phyloP scores from a whole-genome alignment of 2,113 vertebrate genomes.

The Myodes glareolus region DNA sequence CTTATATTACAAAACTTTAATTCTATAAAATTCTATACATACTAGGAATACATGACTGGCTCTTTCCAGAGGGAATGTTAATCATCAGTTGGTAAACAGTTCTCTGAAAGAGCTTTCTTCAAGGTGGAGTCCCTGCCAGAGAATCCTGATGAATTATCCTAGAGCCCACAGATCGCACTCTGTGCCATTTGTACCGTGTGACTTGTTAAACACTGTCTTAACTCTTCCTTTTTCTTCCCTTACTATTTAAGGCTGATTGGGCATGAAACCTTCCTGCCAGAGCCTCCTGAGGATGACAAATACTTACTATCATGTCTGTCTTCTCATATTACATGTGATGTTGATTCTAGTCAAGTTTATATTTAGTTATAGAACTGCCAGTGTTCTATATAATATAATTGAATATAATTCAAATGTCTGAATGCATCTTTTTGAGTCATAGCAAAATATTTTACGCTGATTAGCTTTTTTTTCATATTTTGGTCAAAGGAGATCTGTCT shows the following conservation, averaged over 20 bases:
- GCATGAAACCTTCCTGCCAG: background rate
- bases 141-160: constrained; percentile 35
- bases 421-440: background rate
- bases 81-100: constrained; percentile 11
- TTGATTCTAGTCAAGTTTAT: background rate
- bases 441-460: constrained; percentile 8
- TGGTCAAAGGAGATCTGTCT: constrained; percentile 27
- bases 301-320: background rate
- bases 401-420: background rate
- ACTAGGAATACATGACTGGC: background rate
- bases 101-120: constrained; percentile 42
- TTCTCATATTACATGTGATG: constrained; percentile 13
- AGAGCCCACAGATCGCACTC: background rate
- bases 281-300: background rate
- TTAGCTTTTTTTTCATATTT: background rate
- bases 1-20: constrained; percentile 28
- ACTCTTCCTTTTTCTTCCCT: background rate
- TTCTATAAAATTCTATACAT: background rate
- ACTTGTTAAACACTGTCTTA: constrained; percentile 16
- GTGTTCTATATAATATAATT: background rate
- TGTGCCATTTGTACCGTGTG: background rate
- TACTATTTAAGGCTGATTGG: background rate
- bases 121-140: constrained; percentile 15
- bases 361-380: constrained; percentile 33
- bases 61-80: constrained; percentile 20